phyloP scores from a whole-genome alignment of 2,888 invertebrate genomes.

The Xanthorhoe spadicearia region DNA sequence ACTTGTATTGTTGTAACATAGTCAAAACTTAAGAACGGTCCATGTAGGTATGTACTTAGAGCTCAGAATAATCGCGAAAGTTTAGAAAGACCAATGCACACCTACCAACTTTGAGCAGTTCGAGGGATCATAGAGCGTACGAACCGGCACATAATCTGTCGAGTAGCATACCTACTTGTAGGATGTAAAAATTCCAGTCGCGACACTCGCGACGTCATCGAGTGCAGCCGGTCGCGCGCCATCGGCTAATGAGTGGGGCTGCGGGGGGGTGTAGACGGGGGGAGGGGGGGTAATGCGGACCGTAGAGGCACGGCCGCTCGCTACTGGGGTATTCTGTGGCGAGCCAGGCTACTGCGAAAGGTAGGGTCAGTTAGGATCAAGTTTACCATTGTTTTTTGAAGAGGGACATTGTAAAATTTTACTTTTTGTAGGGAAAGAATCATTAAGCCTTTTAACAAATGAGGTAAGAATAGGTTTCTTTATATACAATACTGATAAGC shows the following conservation, averaged over 20 bases:
- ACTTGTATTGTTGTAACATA: too few relatives aligned
- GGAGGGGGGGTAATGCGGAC: slow-evolving; percentile 36
- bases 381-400: too few relatives aligned
- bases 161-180: slow-evolving; percentile 24
- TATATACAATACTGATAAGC: too few relatives aligned
- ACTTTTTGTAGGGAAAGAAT: too few relatives aligned
- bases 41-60: background rate
- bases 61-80: background rate
- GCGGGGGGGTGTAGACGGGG: slow-evolving; percentile 36
- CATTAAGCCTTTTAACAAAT: too few relatives aligned
- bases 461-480: too few relatives aligned
- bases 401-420: too few relatives aligned
- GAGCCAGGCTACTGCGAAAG: slow-evolving; percentile 18
- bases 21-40: too few relatives aligned
- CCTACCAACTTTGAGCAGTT: background rate
- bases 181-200: slow-evolving; percentile 70
- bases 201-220: slow-evolving; percentile 66
- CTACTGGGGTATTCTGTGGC: slow-evolving; percentile 24
- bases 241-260: slow-evolving; percentile 51
- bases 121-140: background rate
- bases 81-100: background rate
- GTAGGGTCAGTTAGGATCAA: background rate
- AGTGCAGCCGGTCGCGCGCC: slow-evolving; percentile 71
- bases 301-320: slow-evolving; percentile 18
- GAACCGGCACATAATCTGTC: slow-evolving; percentile 5